Base-by-base conservation (phyloP, 1,140 invertebrate genomes). In the Coptotermes formosanus region DNA sequence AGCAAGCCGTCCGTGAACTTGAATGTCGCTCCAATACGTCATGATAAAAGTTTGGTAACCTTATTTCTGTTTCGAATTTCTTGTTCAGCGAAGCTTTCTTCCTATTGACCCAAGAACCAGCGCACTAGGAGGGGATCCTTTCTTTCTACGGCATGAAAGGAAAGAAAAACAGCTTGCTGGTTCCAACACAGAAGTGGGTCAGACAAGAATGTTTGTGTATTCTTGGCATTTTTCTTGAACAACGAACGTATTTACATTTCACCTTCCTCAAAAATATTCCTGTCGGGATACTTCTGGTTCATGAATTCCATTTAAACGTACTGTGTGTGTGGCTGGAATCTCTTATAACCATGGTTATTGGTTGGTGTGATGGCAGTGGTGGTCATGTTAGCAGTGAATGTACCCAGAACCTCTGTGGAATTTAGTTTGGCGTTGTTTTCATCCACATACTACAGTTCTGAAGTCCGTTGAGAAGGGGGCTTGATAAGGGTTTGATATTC, bases 21-120 rank as follows among this genome's bases (percentile, higher is more conserved):
- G 64, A 75, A 9, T n/a, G 30, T 75, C 30, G 64, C 64, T 55
- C 52, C 64, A 75, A 16, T 30, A 75, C 25, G 25, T 30, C 25
- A 75, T 25, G 25, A 30, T 75, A 75, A 75, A 75, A 75, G 19
- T 9, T 25, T 30, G n/a, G 64, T 9, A 30, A 75, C 8, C n/a
- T 75, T 75, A 64, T 64, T 21, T 75, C n/a, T 75, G 25, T 75
- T 75, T 16, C 64, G 64, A 75, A 75, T 75, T 75, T 75, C 64
- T 75, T 75, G 64, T 75, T 75, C 64, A 75, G 25, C 30, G 64
- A 75, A 75, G n/a, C 25, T 30, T 0, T 30, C 64, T 25, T 75
- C 25, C 14, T 75, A 75, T 30, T 30, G 64, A 75, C 64, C 64
- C 64, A 64, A 8, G 19, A 59, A 19, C 59, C 59, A 12, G 30